Conservation (phyloP, 2,797 vertebrate genomes). For the Cyclura pinguis region DNA sequence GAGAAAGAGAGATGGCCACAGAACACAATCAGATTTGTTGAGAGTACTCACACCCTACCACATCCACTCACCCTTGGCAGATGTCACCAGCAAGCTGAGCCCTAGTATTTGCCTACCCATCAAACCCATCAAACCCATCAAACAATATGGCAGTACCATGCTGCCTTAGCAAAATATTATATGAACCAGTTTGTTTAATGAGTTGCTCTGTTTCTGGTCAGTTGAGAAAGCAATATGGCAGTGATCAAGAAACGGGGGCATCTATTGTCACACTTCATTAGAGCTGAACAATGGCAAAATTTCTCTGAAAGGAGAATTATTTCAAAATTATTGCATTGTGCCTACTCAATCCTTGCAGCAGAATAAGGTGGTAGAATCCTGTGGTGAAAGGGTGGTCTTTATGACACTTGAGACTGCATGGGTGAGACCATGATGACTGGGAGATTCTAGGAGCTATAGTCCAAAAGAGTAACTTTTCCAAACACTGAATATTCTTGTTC, state of each 20-base stretch:
- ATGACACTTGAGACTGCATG: too few species aligned
- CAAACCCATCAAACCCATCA: too few species aligned
- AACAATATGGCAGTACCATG: not conserved
- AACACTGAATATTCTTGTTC: not conserved
- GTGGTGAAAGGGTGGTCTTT: too few species aligned
- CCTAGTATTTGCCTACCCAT: not conserved
- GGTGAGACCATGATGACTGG: too few species aligned
- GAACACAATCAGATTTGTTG: not conserved
- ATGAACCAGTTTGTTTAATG: not conserved
- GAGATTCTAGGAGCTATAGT: too few species aligned
- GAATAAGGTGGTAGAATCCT: not conserved
- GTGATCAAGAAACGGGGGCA: not conserved
- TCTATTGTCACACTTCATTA: not conserved
- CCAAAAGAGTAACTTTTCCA: too few species aligned
- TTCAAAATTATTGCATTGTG: not conserved
- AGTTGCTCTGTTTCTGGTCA: not conserved
- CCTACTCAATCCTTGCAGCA: not conserved
- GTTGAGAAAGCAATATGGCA: not conserved
- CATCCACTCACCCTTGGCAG: too few species aligned
- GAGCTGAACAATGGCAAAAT: not conserved
- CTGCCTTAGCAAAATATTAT: not conserved
- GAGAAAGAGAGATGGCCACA: too few species aligned
- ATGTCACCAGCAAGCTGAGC: not conserved
- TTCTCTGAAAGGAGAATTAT: not conserved
- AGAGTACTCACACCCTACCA: not conserved